Base-by-base conservation (phyloP, 2,797 vertebrate species). In the Salmo trutta region DNA sequence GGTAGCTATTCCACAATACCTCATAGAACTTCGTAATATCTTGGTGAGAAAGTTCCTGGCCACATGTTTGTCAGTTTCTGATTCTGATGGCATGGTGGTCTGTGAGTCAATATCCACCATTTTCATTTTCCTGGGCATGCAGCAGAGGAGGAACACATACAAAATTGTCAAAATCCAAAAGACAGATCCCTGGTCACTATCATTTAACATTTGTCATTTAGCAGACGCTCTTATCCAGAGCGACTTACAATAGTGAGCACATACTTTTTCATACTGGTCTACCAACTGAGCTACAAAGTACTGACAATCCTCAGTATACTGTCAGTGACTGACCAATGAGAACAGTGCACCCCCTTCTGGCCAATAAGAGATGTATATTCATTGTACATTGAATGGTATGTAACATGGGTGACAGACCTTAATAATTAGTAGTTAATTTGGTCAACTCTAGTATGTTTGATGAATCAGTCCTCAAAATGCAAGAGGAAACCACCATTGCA, bases 11-110 rank as follows among this genome's bases (percentile, higher is more conserved):
- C 62, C 90, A 88, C 85, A 75, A 79, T 97, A 97, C 96, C 97
- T 98, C 96, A 97, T 95, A 3, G 96, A 96, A 89, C 93, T 96
- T 88, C 94, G 95, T 86, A 98, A 94, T 91, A 96, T 96, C 95
- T 96, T 97, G 78, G 85, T 95, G 83, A 98, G 95, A 88, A 96
- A 96, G 91, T 88, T 94, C 83, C 96, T 95, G 0, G 96, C 96
- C 93, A 95, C 84, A 21, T 93, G 92, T 85, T 96, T 92, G 80
- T 97, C 96, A 17, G 81, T 95, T 88, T 96, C 95, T 88, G 95
- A 94, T 0, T 96, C 95, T 88, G 95, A 94, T 0, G 94, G 90
- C 93, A 96, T 94, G 89, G 94, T 94, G 89, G 94, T 93, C 86
- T 94, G 90, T 24, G 93, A 91, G 80, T 95, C 89, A 85, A 95